phyloP scores from a whole-genome alignment of 2,113 vertebrate species.

The Dasyornis broadbenti region DNA sequence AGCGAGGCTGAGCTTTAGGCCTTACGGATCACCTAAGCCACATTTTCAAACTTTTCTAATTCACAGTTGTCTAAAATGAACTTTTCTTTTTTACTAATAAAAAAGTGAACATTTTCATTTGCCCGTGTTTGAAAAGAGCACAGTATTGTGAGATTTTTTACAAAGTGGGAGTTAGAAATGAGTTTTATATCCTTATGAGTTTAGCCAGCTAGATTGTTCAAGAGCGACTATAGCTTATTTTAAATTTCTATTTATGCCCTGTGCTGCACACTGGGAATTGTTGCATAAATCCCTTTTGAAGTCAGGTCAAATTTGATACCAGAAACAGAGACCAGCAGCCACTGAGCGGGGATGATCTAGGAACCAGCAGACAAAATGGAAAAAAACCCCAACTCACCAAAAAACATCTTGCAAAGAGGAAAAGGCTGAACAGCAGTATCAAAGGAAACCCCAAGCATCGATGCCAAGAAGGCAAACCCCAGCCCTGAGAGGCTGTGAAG shows the following conservation, averaged over 20 bases:
- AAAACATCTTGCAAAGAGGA: neutral
- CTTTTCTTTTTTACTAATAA: neutral
- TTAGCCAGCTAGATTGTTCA: neutral
- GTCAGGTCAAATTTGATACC: neutral
- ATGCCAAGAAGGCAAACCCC: neutral
- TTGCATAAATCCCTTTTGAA: neutral
- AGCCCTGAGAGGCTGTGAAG: conserved; percentile 4
- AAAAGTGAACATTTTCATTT: neutral
- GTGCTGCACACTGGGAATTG: neutral
- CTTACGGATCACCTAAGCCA: neutral
- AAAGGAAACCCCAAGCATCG: neutral
- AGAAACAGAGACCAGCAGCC: neutral
- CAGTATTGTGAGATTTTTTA: neutral
- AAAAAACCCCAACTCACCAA: neutral
- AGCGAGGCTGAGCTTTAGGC: neutral
- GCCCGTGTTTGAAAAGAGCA: neutral
- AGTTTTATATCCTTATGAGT: neutral
- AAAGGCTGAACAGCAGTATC: neutral
- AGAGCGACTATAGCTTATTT: neutral
- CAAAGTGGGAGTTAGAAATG: neutral
- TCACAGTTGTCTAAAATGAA: neutral
- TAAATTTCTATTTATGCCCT: neutral
- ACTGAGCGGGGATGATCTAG: neutral
- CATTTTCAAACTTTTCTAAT: neutral
- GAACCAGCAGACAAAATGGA: neutral